Conservation (phyloP, 2,797 vertebrate genomes). For the Pelobates cultripes region DNA sequence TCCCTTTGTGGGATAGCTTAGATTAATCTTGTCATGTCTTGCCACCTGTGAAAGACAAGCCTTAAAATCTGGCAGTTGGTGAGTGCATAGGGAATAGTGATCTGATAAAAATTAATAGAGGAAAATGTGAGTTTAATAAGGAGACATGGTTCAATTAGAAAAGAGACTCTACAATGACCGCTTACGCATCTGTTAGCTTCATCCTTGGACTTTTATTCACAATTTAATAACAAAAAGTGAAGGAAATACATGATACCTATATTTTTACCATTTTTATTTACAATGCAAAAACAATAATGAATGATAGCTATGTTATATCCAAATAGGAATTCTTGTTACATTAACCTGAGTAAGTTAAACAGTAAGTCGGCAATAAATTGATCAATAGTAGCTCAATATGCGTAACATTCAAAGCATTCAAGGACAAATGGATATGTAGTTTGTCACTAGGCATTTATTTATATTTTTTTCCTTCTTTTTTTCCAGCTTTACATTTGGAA, state of each 20-base stretch:
- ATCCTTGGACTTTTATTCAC: neutral
- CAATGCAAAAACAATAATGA: neutral
- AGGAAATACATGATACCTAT: too few species aligned
- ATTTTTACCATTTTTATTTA: neutral
- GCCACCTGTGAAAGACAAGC: conserved; percentile 29
- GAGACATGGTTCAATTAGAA: conserved; percentile 30
- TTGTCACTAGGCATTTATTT: neutral
- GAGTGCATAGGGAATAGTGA: conserved; percentile 22
- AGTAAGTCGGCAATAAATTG: neutral
- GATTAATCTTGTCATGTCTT: conserved; percentile 37
- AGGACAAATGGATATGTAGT: neutral
- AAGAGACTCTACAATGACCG: conserved; percentile 17
- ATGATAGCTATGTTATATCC: neutral
- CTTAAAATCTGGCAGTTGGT: conserved; percentile 27
- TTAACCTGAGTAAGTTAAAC: neutral
- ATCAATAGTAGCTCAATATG: neutral
- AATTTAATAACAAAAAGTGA: neutral
- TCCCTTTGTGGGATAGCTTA: conserved; percentile 21
- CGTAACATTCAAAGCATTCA: neutral
- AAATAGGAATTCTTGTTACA: neutral
- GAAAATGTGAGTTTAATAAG: conserved; percentile 39
- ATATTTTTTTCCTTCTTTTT: too few species aligned
- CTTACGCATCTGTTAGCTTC: neutral
- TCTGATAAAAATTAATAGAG: conserved; percentile 34
- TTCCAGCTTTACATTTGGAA: too few species aligned